Conservation (phyloP, 2,113 vertebrate species). For the Lanius collurio region DNA sequence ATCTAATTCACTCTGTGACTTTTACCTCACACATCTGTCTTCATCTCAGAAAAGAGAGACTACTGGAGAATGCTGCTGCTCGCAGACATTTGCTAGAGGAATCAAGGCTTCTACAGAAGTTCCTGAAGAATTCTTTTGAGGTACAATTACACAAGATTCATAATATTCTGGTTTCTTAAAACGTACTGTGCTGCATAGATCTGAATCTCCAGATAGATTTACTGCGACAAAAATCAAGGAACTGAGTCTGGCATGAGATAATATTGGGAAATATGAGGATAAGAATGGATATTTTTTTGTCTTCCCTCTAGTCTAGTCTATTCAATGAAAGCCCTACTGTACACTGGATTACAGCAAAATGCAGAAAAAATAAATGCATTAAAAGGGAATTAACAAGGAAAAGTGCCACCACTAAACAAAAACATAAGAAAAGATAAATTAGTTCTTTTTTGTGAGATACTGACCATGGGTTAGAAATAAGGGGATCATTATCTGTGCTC, state of each 20-base stretch:
- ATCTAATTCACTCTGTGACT: not conserved
- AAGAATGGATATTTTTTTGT: not conserved
- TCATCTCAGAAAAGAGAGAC: constrained; percentile 74
- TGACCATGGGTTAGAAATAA: not conserved
- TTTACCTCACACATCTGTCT: not conserved
- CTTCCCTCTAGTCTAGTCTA: not conserved
- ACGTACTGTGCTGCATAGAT: not conserved
- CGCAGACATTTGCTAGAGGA: constrained; percentile 72
- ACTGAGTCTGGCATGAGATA: not conserved
- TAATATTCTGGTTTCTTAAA: not conserved
- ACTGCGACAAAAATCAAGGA: not conserved
- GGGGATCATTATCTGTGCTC: not conserved
- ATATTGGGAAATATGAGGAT: not conserved
- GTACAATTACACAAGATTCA: constrained; percentile 55
- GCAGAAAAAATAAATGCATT: not conserved
- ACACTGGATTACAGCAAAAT: not conserved
- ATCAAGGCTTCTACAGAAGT: constrained; percentile 80
- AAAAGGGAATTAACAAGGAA: not conserved
- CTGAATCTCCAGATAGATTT: not conserved
- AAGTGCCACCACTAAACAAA: not conserved
- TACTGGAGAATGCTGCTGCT: constrained; percentile 73
- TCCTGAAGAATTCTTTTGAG: constrained; percentile 83
- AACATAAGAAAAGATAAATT: not conserved
- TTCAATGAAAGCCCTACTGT: not conserved
- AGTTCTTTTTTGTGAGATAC: not conserved